Conservation (phyloP, 1,140 invertebrate genomes). For the Tetragnatha versicolor region DNA sequence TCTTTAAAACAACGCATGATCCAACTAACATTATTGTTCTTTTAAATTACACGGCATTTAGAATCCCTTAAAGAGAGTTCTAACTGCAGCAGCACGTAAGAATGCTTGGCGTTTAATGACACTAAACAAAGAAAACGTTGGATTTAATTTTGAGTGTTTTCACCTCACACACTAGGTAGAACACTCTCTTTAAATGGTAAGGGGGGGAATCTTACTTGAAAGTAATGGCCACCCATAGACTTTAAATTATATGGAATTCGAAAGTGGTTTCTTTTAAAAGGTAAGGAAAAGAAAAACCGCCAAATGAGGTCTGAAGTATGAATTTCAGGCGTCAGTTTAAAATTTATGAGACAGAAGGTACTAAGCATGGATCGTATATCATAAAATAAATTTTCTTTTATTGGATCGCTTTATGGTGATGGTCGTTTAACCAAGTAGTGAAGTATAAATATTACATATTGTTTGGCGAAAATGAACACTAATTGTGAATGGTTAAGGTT, state of each 20-base stretch:
- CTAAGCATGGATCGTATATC: not conserved
- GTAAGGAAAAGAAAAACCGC: not conserved
- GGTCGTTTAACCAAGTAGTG: too few species aligned
- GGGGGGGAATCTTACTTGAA: not conserved
- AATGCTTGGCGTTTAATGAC: conserved; percentile 25
- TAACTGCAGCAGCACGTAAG: conserved; percentile 23
- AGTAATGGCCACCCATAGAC: conserved; percentile 22
- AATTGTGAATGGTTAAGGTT: too few species aligned
- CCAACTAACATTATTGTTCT: not conserved
- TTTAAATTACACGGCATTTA: not conserved
- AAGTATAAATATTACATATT: too few species aligned
- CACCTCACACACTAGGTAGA: too few species aligned
- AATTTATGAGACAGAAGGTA: not conserved
- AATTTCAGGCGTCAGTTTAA: not conserved
- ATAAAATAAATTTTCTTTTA: too few species aligned
- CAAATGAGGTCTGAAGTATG: not conserved
- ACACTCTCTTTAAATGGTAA: conserved; percentile 5
- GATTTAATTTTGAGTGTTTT: conserved; percentile 7
- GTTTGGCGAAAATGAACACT: too few species aligned
- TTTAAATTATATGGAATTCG: conserved; percentile 6
- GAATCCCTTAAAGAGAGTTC: conserved; percentile 9
- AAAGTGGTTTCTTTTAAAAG: not conserved
- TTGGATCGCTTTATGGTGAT: too few species aligned
- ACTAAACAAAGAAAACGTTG: conserved; percentile 1
- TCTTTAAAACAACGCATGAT: too few species aligned